Evolutionary conservation across 2,113 vertebrate genomes (phyloP), one percentile per base, ranked within the genome.

Genomic region (Dascyllus trimaculatus): DNA sequence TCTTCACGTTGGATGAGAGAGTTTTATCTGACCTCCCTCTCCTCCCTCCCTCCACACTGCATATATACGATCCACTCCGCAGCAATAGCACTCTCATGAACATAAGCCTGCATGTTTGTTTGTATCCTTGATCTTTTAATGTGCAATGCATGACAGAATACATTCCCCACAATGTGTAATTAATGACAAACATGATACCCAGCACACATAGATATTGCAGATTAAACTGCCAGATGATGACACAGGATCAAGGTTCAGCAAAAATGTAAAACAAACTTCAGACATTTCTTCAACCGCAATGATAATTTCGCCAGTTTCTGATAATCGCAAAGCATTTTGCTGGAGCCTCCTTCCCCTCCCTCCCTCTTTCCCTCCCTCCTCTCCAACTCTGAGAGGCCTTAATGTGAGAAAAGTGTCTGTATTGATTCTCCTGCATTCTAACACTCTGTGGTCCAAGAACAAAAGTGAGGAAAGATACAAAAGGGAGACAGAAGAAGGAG

Each of bases 361-460:
- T 9, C 22, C 29, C n/a, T 48, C 56, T 35, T n/a, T 29, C 17
- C 25, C 54, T 45, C 38, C 51, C 21, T 24, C 26, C 22, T 46
- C 58, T 63, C 73, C 60, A 56, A 75, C 62, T 89, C 71, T 75
- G 56, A 90, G 81, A 77, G 51, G 48, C 73, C 72, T 85, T 82
- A 85, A 90, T 85, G 78, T 70, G 87, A 81, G 71, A 81, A 84
- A 88, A 89, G 75, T 51, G 52, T 85, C 75, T 26, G 35, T 71
- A 86, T 86, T 26, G 80, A 91, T 85, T 87, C 64, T 21, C 43
- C 66, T 68, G 80, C 58, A 62, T 82, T 80, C 81, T 72, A 85
- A 75, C 72, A 63, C 75, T 59, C 21, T 11, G 67, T 71, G 62
- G 81, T 82, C 26, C 5, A 75, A 84, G 73, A 85, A 89, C 75